Base-by-base conservation (phyloP, 2,113 vertebrate genomes). In the Clarias macrocephalus region DNA sequence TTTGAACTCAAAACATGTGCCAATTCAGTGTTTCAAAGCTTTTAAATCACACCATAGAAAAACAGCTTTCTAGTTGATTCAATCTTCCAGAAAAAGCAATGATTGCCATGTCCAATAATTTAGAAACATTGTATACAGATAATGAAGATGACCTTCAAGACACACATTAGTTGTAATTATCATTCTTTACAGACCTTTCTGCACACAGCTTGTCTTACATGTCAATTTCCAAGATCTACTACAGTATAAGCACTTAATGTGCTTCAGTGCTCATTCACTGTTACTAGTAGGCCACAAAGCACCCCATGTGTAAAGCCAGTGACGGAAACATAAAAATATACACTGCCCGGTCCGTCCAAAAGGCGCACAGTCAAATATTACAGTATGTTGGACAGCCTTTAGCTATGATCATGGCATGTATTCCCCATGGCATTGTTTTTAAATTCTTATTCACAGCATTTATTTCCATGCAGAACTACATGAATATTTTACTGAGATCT, bases 221-320 rank as follows among this genome's bases (percentile, higher is more conserved):
- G 30, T 4, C n/a, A 42, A 60, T 63, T 76, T 13, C 1, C 33
- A 30, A 28, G 63, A 76, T 77, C 16, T 15, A 33, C 18, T 73
- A 13, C 8, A 33, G 18, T 73, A 9, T 48, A 72, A 59, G 28
- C 7, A 8, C 1, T 13, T 33, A 28, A 5, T 30, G 54, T n/a
- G n/a, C n/a, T n/a, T n/a, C n/a, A n/a, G n/a, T 63, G 54, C 63
- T 66, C 12, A 30, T 59, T 23, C 33, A 42, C 68, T 75, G 59
- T 90, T 94, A 92, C 85, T 91, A 94, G 94, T 91, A 88, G 93
- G 91, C 8, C 88, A 91, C 85, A 90, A 52, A 4, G 72, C 2
- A 86, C 82, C 11, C 28, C 73, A 80, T 54, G 84, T n/a, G 91
- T 86, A 42, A 79, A 18, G 33, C 16, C 70, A 77, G 30, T 57